Evolutionary conservation across 2,888 invertebrate genomes (phyloP), one percentile per base, ranked within the genome.

Genomic region (Punctoribates punctum): DNA sequence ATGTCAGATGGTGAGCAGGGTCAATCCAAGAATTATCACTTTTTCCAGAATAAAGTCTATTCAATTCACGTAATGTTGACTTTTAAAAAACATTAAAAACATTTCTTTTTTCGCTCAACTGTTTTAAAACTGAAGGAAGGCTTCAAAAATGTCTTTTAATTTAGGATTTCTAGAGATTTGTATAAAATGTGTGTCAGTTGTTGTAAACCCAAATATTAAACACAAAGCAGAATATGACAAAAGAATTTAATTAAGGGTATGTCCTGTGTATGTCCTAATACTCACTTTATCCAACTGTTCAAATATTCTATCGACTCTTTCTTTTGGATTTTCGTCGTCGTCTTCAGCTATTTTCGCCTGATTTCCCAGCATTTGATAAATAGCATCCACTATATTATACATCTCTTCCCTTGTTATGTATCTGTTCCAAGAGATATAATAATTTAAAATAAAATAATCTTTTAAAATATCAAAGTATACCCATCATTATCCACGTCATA

Each of bases 301-400:
- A 87, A 98, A 98, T 84, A 98, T 98, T 86, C 96, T 95, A 86
- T 97, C 96, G 79, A 97, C 97, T 83, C 96, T 89, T 84, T 96
- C 96, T 85, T 96, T 85, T 5, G 86, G 85, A 5, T 85, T 83
- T 78, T 84, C 83, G 73, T 83, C 84, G 73, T 83, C 84, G 73
- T 83, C 83, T 72, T 77, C 75, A 27, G 65, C 51, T 38, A 65
- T 73, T 25, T 83, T 83, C 57, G 83, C 83, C 80, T 83, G 82
- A 77, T 82, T 83, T 57, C 84, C 84, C 80, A 86, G 84, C 86
- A 85, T 85, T 79, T 85, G 85, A 81, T 86, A 86, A 75, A 86
- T 86, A 73, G 85, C 84, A 78, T 85, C 85, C 17, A 87, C 86
- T 77, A 86, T 87, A 77, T 84, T 83, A 65, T 84, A 81, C 82